Evolutionary conservation across 2,113 vertebrate species (phyloP).

Genomic region (Morone saxatilis): DNA sequence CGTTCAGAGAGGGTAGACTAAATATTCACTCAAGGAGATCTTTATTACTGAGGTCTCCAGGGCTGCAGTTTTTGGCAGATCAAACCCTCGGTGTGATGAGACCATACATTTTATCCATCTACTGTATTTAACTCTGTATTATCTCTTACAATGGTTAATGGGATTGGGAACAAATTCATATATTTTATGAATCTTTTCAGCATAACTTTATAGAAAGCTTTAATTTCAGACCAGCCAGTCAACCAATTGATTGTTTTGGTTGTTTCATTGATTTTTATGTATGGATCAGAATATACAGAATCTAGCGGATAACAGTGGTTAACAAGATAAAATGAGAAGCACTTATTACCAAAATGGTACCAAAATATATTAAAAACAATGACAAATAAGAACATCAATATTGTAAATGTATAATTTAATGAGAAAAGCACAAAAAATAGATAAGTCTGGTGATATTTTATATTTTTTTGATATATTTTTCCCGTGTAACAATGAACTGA

Average conservation of each 20-base stretch:
- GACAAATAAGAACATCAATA: neutral
- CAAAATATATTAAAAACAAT: neutral
- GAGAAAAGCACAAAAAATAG: neutral
- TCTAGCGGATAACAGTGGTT: too few species aligned
- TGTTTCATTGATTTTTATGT: neutral
- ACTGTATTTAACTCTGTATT: slow-evolving; percentile 4
- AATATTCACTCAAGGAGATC: slow-evolving; percentile 62
- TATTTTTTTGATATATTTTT: neutral
- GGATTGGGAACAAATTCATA: neutral
- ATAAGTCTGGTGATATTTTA: neutral
- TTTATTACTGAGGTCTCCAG: slow-evolving; percentile 49
- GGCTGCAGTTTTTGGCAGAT: slow-evolving; percentile 36
- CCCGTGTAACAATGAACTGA: neutral
- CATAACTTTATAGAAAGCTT: neutral
- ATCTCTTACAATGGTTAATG: neutral
- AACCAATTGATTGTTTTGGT: too few species aligned
- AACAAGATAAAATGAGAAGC: neutral
- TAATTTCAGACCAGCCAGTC: neutral
- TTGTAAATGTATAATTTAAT: neutral
- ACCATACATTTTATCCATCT: slow-evolving; percentile 1
- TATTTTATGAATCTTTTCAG: neutral
- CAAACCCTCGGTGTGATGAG: slow-evolving; percentile 4
- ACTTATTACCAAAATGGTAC: neutral
- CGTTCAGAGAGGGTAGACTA: slow-evolving; percentile 51
- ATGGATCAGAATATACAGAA: too few species aligned